Evolutionary conservation across 2,888 invertebrate genomes (phyloP).

Genomic region (Sinopyrophorus schimmeli): DNA sequence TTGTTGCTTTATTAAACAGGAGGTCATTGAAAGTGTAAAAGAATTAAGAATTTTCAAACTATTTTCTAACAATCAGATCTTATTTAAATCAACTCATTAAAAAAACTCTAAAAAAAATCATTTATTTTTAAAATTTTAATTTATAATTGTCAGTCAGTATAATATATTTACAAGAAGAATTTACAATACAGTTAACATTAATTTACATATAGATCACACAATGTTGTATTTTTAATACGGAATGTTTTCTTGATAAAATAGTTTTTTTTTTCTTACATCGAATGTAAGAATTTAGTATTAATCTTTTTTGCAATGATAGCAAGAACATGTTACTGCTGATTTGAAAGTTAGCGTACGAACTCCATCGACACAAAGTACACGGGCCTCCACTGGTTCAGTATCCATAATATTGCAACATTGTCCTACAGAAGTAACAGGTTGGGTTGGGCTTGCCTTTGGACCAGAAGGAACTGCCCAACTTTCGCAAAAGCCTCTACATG

Average conservation of each 20-base stretch:
- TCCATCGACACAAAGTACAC: slow-evolving; percentile 79
- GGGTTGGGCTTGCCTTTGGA: slow-evolving; percentile 57
- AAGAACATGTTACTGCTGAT: slow-evolving; percentile 80
- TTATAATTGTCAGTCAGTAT: slow-evolving; percentile 28
- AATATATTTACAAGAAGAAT: slow-evolving; percentile 26
- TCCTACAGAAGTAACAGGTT: slow-evolving; percentile 67
- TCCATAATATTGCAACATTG: slow-evolving; percentile 92
- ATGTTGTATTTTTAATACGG: slow-evolving; percentile 6
- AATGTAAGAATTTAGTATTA: slow-evolving; percentile 42
- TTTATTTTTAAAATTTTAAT: slow-evolving; percentile 25
- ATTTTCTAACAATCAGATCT: no score
- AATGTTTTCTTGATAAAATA: slow-evolving; percentile 5
- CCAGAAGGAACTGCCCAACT: slow-evolving; percentile 83
- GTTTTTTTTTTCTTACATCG: background rate
- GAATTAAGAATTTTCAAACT: no score
- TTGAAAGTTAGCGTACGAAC: slow-evolving; percentile 78
- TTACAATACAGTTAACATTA: slow-evolving; percentile 25
- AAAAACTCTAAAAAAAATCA: slow-evolving; percentile 14
- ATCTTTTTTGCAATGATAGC: slow-evolving; percentile 85
- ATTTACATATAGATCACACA: slow-evolving; percentile 27
- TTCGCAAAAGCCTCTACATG: slow-evolving; percentile 85
- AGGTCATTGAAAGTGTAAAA: no score
- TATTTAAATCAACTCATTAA: no score
- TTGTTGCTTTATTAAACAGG: no score
- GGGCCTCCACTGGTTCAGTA: slow-evolving; percentile 77